Conservation (phyloP, 1,140 invertebrate species). For the Drosophila sp. region DNA sequence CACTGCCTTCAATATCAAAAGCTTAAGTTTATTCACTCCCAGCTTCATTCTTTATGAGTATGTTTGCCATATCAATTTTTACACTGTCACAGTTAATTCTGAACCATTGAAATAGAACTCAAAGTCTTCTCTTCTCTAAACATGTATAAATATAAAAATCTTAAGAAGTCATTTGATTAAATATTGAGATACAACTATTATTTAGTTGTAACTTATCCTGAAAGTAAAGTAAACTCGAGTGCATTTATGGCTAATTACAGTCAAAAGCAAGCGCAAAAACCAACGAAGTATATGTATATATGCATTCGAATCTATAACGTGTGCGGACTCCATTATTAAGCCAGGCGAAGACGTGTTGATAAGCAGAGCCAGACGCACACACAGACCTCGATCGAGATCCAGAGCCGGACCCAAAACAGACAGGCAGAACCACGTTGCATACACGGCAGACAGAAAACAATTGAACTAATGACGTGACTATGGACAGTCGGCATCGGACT, state of each 20-base stretch:
- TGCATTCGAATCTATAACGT: constrained; percentile 51
- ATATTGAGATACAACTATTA: not conserved
- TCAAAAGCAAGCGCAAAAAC: constrained; percentile 13
- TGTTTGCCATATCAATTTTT: no score
- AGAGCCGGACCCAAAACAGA: constrained; percentile 9
- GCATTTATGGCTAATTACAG: constrained; percentile 51
- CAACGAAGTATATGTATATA: constrained; percentile 38
- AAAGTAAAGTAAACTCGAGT: constrained; percentile 34
- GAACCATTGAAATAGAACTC: no score
- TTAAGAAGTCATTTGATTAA: not conserved
- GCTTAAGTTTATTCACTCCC: no score
- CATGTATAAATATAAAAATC: no score
- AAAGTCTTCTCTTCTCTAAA: no score
- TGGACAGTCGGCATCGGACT: constrained; percentile 58
- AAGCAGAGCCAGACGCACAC: constrained; percentile 44
- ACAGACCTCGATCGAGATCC: constrained; percentile 38
- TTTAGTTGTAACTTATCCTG: not conserved
- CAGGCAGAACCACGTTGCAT: constrained; percentile 31
- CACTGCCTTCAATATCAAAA: no score
- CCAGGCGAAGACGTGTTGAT: constrained; percentile 70
- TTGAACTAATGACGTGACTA: constrained; percentile 81
- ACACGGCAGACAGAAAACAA: constrained; percentile 64
- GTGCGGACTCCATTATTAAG: constrained; percentile 62
- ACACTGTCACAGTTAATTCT: no score
- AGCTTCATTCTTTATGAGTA: no score